Base-by-base conservation (phyloP, 92 coral and sea anemone species). In the Parazoanthus atlanticus region DNA sequence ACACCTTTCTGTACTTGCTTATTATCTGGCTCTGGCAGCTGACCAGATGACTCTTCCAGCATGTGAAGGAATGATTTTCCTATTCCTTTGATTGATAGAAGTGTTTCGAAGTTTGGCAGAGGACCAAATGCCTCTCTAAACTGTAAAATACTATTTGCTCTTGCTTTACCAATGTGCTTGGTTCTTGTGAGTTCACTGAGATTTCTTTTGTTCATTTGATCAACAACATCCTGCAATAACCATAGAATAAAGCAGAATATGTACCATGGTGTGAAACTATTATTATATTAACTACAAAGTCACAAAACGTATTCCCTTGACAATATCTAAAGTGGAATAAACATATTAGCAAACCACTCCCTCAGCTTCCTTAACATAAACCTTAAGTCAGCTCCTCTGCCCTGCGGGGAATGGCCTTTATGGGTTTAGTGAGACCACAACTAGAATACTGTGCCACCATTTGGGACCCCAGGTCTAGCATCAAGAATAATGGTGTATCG, bases 41-140 rank as follows among this genome's bases (percentile, higher is more conserved):
- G 92, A 56, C 98, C 96, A 23, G 85, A 75, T 71, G 89, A 71
- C 30, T 94, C 95, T 85, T 95, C 93, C 12, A 97, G 92, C 84
- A 89, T 94, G 33, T 74, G 78, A 67, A 95, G 94, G 90, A 97
- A 97, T 70, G 95, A 96, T 64, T 43, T 84, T 28, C 99, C 99
- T 93, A 94, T 94, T 54, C 99, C 99, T 84, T 93, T 96, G 23
- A 97, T 76, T 19, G 85, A 88, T 8, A 88, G 82, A 79, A 97
- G 95, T 25, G 94, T 91, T 16, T 86, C 91, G 15, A 97, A 89
- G 21, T 88, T 89, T 23, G 82, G 91, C 29, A 97, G 80, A 12
- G 92, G 91, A 28, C 99, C 98, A 85, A 94, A 78, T 54, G 88
- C 90, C 41, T 88, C 90, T 78, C 96, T 88, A 74, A 94, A 91